Percentiles rank a stretch among this genome's conserved stretches.
phyloP scores from a whole-genome alignment of 2,888 invertebrate species.

The Netelia virgata region DNA sequence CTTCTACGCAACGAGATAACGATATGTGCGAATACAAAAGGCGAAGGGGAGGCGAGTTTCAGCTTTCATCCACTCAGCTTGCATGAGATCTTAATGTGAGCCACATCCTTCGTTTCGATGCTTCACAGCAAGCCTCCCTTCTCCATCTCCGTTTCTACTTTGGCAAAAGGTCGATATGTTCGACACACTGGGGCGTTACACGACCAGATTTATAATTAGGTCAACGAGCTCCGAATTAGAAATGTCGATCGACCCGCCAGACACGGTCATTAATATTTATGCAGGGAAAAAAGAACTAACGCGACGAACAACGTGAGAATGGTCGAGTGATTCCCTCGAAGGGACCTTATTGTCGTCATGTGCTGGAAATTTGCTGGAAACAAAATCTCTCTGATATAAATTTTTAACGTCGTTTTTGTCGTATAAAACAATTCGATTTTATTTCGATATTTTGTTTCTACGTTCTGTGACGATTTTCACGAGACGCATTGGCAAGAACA shows the following conservation, averaged over 20 bases:
- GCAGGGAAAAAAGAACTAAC: neutral
- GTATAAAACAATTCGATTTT: no score
- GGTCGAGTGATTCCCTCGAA: neutral
- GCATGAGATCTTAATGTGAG: neutral
- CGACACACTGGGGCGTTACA: slow-evolving; percentile 16
- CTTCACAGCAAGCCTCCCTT: slow-evolving; percentile 17
- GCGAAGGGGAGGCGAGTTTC: neutral
- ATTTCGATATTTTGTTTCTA: no score
- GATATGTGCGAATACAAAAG: neutral
- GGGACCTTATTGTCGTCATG: neutral
- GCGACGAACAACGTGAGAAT: neutral
- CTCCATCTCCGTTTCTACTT: slow-evolving; percentile 7
- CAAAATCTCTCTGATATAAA: no score
- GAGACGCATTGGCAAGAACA: neutral
- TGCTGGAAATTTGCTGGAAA: neutral
- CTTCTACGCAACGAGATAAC: neutral
- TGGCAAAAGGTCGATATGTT: slow-evolving; percentile 21
- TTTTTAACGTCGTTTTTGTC: no score
- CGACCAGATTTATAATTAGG: slow-evolving; percentile 58
- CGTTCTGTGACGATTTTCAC: neutral
- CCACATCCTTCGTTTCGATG: slow-evolving; percentile 24
- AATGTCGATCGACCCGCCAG: slow-evolving; percentile 50
- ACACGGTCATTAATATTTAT: slow-evolving; percentile 51
- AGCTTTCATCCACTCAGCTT: slow-evolving; percentile 4
- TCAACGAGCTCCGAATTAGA: slow-evolving; percentile 63